Conservation (phyloP, 2,888 invertebrate species). For the Lithophane leautieri region DNA sequence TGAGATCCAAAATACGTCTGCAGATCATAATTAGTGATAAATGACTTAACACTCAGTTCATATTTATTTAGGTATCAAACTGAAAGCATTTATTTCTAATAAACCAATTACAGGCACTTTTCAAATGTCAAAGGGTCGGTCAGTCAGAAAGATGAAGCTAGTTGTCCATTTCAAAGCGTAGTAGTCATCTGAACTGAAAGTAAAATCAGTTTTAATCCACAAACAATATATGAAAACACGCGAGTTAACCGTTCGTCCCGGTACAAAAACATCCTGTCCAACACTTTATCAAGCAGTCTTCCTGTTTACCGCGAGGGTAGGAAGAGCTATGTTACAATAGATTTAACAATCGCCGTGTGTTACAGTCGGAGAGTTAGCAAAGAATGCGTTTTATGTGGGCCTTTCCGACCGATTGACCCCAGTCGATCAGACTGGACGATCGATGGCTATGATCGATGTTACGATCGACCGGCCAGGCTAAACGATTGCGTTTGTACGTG, state of each 20-base stretch:
- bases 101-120: no score
- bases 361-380: conserved; percentile 29
- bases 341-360: conserved; percentile 38
- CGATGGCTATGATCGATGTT: conserved; percentile 59
- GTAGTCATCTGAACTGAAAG: not conserved
- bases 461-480: conserved; percentile 22
- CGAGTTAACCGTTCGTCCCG: conserved; percentile 7
- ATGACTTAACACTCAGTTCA: not conserved
- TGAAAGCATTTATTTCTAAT: no score
- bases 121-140: no score
- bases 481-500: conserved; percentile 42
- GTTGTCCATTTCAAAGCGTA: no score
- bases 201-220: not conserved
- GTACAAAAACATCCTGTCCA: conserved; percentile 34
- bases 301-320: conserved; percentile 34
- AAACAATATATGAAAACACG: conserved; percentile 8
- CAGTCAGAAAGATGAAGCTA: no score
- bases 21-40: no score
- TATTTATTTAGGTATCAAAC: no score
- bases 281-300: conserved; percentile 35
- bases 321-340: conserved; percentile 38
- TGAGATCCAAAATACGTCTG: not conserved
- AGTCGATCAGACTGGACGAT: conserved; percentile 45
- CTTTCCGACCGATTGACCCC: conserved; percentile 44
- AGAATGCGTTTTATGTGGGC: conserved; percentile 38